Conservation (phyloP, 2,113 vertebrate genomes). For the Caranx ignobilis region DNA sequence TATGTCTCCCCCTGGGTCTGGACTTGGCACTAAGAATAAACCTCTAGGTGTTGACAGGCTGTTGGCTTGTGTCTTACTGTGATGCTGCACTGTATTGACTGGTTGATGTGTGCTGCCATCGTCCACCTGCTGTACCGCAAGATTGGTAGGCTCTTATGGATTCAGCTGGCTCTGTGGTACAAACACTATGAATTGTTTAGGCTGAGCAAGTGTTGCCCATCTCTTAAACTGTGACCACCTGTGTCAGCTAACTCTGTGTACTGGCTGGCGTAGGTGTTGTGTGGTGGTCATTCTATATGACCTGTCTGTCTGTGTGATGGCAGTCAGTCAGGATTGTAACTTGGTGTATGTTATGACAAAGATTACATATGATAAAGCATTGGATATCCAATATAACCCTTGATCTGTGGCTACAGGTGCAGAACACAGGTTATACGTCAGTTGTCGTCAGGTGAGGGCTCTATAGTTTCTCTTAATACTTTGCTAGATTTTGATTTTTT, state of each 20-base stretch:
- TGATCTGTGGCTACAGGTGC: background rate
- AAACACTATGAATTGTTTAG: background rate
- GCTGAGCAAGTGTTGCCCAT: background rate
- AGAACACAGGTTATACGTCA: background rate
- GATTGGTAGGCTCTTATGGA: conserved; percentile 4
- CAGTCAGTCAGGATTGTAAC: background rate
- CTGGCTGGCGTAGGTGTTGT: background rate
- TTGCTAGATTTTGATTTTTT: background rate
- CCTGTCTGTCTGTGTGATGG: background rate
- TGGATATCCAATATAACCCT: background rate
- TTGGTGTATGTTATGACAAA: background rate
- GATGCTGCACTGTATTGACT: conserved; percentile 43
- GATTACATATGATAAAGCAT: background rate
- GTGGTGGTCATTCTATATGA: background rate
- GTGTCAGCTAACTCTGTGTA: background rate
- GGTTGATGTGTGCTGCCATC: conserved; percentile 32
- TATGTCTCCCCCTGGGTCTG: conserved; percentile 36
- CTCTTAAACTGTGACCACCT: background rate
- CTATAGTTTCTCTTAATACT: background rate
- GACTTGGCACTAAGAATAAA: conserved; percentile 60
- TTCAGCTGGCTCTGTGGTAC: conserved; percentile 7
- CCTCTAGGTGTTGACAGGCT: conserved; percentile 51
- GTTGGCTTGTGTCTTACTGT: conserved; percentile 44
- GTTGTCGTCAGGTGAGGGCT: background rate
- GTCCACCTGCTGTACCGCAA: conserved; percentile 41